Base-by-base conservation (phyloP, 2,888 invertebrate genomes). In the Alsophila aescularia region DNA sequence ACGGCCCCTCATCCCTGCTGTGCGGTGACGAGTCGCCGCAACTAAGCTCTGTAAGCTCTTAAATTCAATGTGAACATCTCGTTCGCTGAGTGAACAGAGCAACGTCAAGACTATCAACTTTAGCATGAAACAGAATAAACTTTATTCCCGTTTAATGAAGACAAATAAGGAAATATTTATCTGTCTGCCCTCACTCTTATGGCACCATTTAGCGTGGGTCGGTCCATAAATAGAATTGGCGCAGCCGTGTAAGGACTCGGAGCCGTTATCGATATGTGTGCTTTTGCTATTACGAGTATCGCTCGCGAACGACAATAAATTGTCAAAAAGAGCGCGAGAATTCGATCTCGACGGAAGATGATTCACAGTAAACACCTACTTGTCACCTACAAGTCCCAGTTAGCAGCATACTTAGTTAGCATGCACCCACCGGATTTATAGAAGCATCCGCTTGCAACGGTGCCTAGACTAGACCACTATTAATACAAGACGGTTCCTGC, bases 121-220 rank as follows among this genome's bases (percentile, higher is more conserved):
- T 48, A 43, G 45, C 42, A 52, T 47, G 52, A 36, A 14, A 43
- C 2, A 7, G n/a, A 29, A 29, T 6, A n/a, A 29, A 24, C 24
- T 24, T 24, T 24, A 24, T 32, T 51, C 48, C 51, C 50, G 29
- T 55, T 40, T 41, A 40, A 48, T 51, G 40, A 54, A 42, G 43
- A 56, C 61, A 39, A 58, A 60, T 36, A 51, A 49, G 51, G 63
- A 51, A 18, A 59, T 60, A 62, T 55, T 57, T 50, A 64, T 51
- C 48, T 44, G 41, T 45, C 50, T 50, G 44, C 47, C 24, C 24
- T 36, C 12, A 14, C 61, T 52, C 37, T 39, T 24, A 67, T 60
- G 73, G 75, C 71, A 70, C 60, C 66, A 69, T 67, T 75, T 75
- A 67, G 75, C 77, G 79, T 81, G 73, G 82, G 79, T 71, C 71